Conservation (phyloP, 2,113 vertebrate species). For the Bufo gargarizans region DNA sequence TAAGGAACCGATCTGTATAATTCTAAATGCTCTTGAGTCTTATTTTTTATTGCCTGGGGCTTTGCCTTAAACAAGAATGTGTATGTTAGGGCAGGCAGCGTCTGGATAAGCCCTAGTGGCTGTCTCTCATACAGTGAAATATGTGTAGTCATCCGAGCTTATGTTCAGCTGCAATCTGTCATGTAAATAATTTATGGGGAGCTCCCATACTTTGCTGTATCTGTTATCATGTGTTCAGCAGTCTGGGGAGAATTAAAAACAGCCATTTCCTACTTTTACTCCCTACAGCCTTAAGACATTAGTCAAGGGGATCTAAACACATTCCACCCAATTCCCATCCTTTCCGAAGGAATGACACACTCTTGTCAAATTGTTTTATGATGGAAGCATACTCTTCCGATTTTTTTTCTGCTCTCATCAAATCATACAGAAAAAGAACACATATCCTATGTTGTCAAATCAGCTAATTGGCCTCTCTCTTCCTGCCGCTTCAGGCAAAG, state of each 20-base stretch:
- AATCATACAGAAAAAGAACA: conserved; percentile 77
- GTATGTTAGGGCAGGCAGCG: conserved; percentile 5
- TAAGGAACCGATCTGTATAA: neutral
- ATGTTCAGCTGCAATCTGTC: conserved; percentile 61
- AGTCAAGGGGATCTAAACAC: conserved; percentile 47
- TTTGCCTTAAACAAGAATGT: neutral
- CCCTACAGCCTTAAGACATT: conserved; percentile 57
- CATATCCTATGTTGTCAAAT: conserved; percentile 75
- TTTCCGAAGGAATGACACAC: conserved; percentile 67
- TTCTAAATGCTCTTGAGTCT: neutral
- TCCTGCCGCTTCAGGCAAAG: conserved; percentile 79
- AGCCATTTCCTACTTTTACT: conserved; percentile 64
- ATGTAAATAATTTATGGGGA: conserved; percentile 66
- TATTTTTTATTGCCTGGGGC: neutral
- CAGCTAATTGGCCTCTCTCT: conserved; percentile 79
- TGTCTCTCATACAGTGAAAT: conserved; percentile 25
- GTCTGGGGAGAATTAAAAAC: conserved; percentile 61
- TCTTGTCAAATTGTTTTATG: conserved; percentile 80
- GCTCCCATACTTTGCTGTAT: conserved; percentile 60
- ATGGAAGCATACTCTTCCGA: conserved; percentile 77
- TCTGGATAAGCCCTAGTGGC: conserved; percentile 26
- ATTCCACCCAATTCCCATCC: conserved; percentile 63
- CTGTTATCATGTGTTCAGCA: conserved; percentile 38
- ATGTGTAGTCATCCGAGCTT: conserved; percentile 44
- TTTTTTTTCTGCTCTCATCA: conserved; percentile 67